Conservation (phyloP, 2,113 vertebrate species). For the Riparia riparia region DNA sequence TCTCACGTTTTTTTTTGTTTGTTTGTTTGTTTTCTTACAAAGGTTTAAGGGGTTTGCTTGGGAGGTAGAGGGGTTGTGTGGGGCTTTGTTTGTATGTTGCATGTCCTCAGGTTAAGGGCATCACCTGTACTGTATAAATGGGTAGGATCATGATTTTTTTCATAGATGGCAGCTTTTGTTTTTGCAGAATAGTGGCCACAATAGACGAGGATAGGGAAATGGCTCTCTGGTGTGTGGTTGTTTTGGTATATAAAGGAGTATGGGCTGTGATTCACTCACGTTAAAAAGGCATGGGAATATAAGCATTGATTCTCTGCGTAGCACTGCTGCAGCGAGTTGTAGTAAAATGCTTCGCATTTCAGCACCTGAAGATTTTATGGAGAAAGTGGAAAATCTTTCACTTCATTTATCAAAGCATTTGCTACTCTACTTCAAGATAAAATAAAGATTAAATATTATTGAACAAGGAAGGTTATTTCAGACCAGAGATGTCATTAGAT, state of each 20-base stretch:
- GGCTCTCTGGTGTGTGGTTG: neutral
- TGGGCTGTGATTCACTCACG: neutral
- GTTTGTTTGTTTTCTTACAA: neutral
- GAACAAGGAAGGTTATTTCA: neutral
- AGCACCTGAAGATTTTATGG: neutral
- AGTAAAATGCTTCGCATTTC: slow-evolving; percentile 22
- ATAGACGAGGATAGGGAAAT: neutral
- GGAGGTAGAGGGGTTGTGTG: neutral
- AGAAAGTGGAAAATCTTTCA: neutral
- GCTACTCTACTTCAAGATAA: neutral
- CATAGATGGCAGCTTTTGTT: neutral
- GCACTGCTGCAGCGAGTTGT: neutral
- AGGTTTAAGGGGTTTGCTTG: fast-evolving
- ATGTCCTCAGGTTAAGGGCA: neutral
- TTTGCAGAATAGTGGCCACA: neutral
- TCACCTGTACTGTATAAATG: neutral
- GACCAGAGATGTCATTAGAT: neutral
- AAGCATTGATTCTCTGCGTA: neutral
- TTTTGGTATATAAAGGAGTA: neutral
- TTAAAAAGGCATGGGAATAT: slow-evolving; percentile 25
- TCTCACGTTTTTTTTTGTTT: fast-evolving
- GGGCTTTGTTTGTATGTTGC: neutral
- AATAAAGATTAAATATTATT: slow-evolving; percentile 3
- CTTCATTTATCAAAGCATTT: slow-evolving; percentile 6
- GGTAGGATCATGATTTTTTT: neutral